Evolutionary conservation across 2,113 vertebrate species (phyloP), one percentile per base, ranked within the genome.

Genomic region (Myotis lucifugus): DNA sequence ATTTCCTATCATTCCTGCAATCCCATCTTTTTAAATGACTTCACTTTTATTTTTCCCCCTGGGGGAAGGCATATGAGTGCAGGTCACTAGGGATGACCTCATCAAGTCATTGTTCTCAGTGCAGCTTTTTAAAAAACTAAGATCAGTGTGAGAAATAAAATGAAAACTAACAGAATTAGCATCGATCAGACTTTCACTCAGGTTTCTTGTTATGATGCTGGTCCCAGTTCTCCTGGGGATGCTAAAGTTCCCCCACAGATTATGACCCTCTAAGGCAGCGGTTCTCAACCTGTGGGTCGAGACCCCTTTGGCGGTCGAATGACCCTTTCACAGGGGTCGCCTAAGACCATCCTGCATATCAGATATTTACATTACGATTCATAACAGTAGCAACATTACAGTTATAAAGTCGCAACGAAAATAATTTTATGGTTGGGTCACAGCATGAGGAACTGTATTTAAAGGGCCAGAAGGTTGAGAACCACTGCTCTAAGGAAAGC

Each of bases 81-180:
- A 56, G 92, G 82, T 95, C 73, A 73, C 77, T 69, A 46, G 92
- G 72, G 90, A 96, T 96, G 96, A 97, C 91, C 97, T 90, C 72
- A 91, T 90, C 87, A 86, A 96, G 95, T 96, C 97, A 97, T n/a
- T 95, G 82, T 97, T 94, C 95, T 97, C 74, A 6, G 85, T 87
- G 88, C 66, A 96, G 91, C 25, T 85, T 89, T 96, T 97, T 97
- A 95, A 97, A 97, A 98, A 97, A 96, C 89, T 89, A 97, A 97
- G 96, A 97, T 98, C 94, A 97, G 94, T 95, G 76, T 73, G 64
- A 96, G 77, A 91, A 97, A 97, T 95, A 96, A 97, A 98, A 97
- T 96, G 69, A 98, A 98, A 98, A 97, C 94, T 96, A 98, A 98
- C 83, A 88, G 96, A 98, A 98, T 98, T 97, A 98, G 97, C 96